A percentile compares a stretch with the other conserved stretches of the same genome.
Conservation (phyloP, 2,113 vertebrate genomes). For the Podilymbus podiceps region DNA sequence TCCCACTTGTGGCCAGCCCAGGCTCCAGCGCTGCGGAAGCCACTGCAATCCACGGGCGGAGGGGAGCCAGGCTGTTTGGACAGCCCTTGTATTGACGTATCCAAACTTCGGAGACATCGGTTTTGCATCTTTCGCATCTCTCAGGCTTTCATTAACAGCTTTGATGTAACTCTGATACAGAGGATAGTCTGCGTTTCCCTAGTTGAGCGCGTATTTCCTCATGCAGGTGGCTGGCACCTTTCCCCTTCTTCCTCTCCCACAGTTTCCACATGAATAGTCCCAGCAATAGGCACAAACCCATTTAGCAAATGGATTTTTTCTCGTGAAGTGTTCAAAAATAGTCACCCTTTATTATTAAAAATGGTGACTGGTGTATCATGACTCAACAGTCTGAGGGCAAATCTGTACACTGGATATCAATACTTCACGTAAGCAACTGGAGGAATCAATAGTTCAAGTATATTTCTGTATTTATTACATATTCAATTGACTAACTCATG, state of each 20-base stretch:
- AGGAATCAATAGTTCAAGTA: background rate
- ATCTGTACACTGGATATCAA: background rate
- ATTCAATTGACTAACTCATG: background rate
- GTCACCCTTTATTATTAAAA: background rate
- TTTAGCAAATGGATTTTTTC: slow-evolving; percentile 56
- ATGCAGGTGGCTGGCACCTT: background rate
- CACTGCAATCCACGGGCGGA: fast-evolving
- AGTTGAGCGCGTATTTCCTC: background rate
- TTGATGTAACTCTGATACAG: background rate
- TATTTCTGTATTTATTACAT: background rate
- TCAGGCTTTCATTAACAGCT: background rate
- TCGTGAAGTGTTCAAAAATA: slow-evolving; percentile 22
- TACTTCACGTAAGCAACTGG: background rate
- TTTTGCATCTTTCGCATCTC: background rate
- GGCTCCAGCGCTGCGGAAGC: fast-evolving
- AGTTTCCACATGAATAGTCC: background rate
- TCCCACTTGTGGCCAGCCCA: fast-evolving
- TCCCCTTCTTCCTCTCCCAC: background rate
- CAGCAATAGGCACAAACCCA: background rate
- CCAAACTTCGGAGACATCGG: background rate
- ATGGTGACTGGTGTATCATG: background rate
- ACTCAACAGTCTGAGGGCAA: background rate
- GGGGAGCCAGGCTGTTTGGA: background rate
- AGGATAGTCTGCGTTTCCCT: background rate
- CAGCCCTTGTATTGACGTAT: fast-evolving